Evolutionary conservation across 2,888 invertebrate genomes (phyloP), one percentile per base, ranked within the genome.

Genomic region (Lissocephala sabroskyi): DNA sequence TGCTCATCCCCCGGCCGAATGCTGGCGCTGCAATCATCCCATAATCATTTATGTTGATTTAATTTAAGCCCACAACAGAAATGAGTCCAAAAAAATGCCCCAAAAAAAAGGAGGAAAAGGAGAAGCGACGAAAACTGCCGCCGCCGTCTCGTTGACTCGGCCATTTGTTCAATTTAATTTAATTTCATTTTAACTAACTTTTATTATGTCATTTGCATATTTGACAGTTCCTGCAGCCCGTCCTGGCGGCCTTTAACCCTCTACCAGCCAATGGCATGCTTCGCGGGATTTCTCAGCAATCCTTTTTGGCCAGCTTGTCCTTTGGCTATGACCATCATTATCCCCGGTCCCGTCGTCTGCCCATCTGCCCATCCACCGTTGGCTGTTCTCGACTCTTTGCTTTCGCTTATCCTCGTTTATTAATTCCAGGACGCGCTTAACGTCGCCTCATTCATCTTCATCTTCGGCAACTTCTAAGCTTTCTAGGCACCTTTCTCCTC

Each of bases 391-490:
- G 23, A 7, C 23, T 7, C 23, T 23, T 23, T 35, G 13, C 10
- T 14, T 35, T 30, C 5, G 30, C 30, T 46, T 49, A 56, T 53
- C 45, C 45, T 44, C 41, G n/a, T n/a, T 48, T 56, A 62, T 67
- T 75, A 71, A 77, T 77, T 77, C 58, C 57, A 67, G 56, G 52
- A 55, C 53, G 75, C 62, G 61, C 64, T 56, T 59, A 56, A 52
- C 56, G 56, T 52, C n/a, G n/a, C n/a, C n/a, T 56, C 59, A 59
- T 59, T 75, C 57, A 71, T 75, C 61, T 75, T 70, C 56, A 67
- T 74, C 62, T 67, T 49, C 49, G 4, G 50, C 52, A 65, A 62
- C 70, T 73, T 68, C 52, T 52, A 56, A 56, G 64, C 71, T 54
- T 23, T 23, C 4, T 23, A 23, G 23, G 7, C 4, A 23, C 23